Evolutionary conservation across 2,797 vertebrate species (phyloP).

Genomic region (Brotula barbata): DNA sequence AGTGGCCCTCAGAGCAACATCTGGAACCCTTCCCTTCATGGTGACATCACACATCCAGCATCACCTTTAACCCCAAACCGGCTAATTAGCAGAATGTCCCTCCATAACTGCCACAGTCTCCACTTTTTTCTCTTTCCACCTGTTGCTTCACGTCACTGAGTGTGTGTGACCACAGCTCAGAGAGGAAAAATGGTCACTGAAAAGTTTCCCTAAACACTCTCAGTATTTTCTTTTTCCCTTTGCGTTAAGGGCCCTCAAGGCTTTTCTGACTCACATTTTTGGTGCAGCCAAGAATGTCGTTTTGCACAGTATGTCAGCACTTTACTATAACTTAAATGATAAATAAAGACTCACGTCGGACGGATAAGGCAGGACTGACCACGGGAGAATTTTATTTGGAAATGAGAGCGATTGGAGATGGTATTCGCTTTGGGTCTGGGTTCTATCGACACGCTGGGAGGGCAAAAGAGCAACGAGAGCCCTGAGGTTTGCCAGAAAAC

Average conservation of each 20-base stretch:
- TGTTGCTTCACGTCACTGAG: slow-evolving; percentile 65
- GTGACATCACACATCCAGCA: slow-evolving; percentile 72
- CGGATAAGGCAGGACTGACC: neutral
- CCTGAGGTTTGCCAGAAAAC: neutral
- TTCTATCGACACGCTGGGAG: slow-evolving; percentile 46
- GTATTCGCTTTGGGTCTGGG: slow-evolving; percentile 33
- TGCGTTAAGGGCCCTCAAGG: neutral
- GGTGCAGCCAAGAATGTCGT: neutral
- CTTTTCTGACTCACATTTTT: no score
- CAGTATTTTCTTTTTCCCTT: neutral
- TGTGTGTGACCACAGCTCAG: slow-evolving; percentile 23
- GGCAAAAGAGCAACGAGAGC: slow-evolving; percentile 15
- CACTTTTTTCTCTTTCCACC: slow-evolving; percentile 62
- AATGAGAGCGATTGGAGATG: slow-evolving; percentile 11
- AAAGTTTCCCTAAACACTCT: slow-evolving; percentile 24
- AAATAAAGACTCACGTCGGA: no score
- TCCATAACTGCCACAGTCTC: slow-evolving; percentile 58
- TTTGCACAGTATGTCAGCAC: no score
- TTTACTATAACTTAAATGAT: no score
- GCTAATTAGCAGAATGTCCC: slow-evolving; percentile 75
- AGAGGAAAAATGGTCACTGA: slow-evolving; percentile 8
- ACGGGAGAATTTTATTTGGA: slow-evolving; percentile 17
- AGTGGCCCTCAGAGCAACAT: slow-evolving; percentile 63
- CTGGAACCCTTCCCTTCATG: slow-evolving; percentile 69
- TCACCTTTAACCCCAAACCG: slow-evolving; percentile 68